A percentile compares a stretch with the other conserved stretches of the same genome.
These are phyloP conservation scores for Notarius lentiginosus DNA, from an alignment of 2,113 vertebrate genomes.

Conservation along the genomic window DNA sequence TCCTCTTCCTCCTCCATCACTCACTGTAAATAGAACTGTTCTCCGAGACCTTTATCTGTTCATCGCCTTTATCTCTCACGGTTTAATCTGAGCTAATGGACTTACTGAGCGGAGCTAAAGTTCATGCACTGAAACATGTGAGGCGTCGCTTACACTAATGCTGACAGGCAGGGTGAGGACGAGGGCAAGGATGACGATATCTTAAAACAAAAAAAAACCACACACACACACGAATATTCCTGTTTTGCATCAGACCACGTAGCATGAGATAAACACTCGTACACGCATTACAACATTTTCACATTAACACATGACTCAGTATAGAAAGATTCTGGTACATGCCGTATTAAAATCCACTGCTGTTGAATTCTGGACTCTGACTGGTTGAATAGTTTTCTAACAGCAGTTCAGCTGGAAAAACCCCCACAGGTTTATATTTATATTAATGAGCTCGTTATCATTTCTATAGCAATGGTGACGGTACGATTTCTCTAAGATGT, in stretches of 20 bases:
- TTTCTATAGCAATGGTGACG: not conserved
- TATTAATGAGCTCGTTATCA: not conserved
- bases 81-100: conserved; percentile 32
- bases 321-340: not conserved
- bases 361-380: not conserved
- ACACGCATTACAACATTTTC: not conserved
- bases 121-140: not conserved
- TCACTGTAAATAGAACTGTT: not conserved
- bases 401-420: not conserved
- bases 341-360: too few species aligned
- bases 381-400: not conserved
- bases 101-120: conserved; percentile 18
- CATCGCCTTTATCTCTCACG: conserved; percentile 11
- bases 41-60: not conserved
- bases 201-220: not conserved
- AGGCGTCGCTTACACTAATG: not conserved
- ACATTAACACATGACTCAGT: not conserved
- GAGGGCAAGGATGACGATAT: not conserved
- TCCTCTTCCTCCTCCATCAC: not conserved
- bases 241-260: not conserved
- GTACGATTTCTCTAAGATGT: too few species aligned
- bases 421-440: not conserved
- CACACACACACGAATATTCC: not conserved
- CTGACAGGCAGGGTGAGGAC: conserved; percentile 18
- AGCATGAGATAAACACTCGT: not conserved